A percentile compares a stretch with the other conserved stretches of the same genome.
phyloP scores from a whole-genome alignment of 2,888 invertebrate species.

The Euplexia lucipara region DNA sequence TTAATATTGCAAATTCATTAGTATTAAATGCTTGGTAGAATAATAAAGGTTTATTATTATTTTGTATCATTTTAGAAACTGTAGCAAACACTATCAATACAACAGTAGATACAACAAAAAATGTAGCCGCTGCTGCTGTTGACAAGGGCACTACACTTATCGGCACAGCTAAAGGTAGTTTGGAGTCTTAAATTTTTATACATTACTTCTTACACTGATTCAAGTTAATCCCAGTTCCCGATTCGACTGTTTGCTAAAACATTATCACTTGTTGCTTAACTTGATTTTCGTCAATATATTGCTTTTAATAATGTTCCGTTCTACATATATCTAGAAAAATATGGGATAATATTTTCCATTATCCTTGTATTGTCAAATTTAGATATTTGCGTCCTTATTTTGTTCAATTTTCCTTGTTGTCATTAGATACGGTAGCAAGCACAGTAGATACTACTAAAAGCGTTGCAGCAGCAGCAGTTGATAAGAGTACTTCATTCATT shows the following conservation, averaged over 20 bases:
- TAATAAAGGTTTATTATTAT: background rate
- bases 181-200: background rate
- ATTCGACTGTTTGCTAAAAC: too few species aligned
- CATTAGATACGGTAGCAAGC: slow-evolving; percentile 67
- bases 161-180: slow-evolving; percentile 69
- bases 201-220: background rate
- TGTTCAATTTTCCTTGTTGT: slow-evolving; percentile 28
- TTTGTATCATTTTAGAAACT: slow-evolving; percentile 67
- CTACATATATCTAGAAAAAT: background rate
- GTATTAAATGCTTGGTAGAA: background rate
- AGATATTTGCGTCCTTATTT: background rate
- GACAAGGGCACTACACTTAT: slow-evolving; percentile 72
- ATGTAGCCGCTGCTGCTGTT: slow-evolving; percentile 72
- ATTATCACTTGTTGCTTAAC: too few species aligned
- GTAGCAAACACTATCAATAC: slow-evolving; percentile 69
- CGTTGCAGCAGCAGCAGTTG: slow-evolving; percentile 67
- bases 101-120: slow-evolving; percentile 76
- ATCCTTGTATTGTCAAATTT: background rate
- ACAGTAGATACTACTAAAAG: slow-evolving; percentile 74
- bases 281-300: too few species aligned
- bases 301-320: background rate
- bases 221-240: background rate
- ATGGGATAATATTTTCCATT: slow-evolving; percentile 10
- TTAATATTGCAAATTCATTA: too few species aligned
- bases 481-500: slow-evolving; percentile 68